These are phyloP conservation scores for Phalacrocorax brasilianus DNA, from an alignment of 2,113 vertebrate genomes.

Conservation along the genomic window DNA sequence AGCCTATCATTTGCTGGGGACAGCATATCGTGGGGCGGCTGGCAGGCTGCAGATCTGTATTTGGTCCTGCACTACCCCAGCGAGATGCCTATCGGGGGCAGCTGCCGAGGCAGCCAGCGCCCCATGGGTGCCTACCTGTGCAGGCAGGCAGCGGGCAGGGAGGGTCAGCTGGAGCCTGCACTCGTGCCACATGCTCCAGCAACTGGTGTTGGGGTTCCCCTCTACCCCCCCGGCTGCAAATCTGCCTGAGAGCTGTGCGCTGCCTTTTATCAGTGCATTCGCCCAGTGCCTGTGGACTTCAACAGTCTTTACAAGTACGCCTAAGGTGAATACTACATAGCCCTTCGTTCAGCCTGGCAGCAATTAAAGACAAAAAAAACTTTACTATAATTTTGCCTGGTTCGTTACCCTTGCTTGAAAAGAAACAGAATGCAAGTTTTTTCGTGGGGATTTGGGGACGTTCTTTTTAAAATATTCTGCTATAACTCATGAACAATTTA, in stretches of 20 bases:
- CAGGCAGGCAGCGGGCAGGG: neutral
- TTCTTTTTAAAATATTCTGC: neutral
- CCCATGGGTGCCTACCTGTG: neutral
- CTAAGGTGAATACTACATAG: neutral
- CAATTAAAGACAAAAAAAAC: neutral
- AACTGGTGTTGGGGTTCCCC: neutral
- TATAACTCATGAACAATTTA: constrained; percentile 38
- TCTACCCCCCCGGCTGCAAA: neutral
- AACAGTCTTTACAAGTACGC: fast-evolving
- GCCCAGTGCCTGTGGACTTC: fast-evolving
- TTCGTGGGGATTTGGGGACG: neutral
- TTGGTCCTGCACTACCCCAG: neutral
- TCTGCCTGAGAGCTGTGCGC: fast-evolving
- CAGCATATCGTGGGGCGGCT: fast-evolving
- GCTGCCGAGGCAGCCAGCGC: neutral
- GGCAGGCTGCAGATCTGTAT: neutral
- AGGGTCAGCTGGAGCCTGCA: neutral
- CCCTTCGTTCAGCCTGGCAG: neutral
- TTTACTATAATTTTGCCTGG: neutral
- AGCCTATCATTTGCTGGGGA: neutral
- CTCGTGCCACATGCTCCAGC: neutral
- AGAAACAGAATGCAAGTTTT: constrained; percentile 7
- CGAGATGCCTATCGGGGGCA: neutral
- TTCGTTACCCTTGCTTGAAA: constrained; percentile 11
- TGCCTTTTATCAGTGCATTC: neutral